Conservation (phyloP, 2,113 vertebrate species). For the Elgaria multicarinata region DNA sequence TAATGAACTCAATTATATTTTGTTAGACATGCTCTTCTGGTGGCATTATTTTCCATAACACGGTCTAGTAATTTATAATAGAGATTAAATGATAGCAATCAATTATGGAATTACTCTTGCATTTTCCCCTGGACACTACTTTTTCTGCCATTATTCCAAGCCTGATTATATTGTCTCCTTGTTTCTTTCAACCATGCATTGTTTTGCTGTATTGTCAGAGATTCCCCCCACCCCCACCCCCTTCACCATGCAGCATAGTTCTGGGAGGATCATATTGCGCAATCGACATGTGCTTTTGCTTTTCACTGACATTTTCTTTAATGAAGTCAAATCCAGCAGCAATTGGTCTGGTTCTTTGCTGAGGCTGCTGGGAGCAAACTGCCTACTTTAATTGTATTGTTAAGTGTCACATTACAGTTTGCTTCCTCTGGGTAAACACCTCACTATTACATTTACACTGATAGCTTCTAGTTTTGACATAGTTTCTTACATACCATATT, state of each 20-base stretch:
- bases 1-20: conserved; percentile 62
- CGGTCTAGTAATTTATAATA: conserved; percentile 62
- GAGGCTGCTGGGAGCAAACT: not conserved
- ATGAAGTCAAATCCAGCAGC: not conserved
- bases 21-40: conserved; percentile 65
- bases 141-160: conserved; percentile 47
- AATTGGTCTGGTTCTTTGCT: not conserved
- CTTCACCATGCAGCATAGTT: not conserved
- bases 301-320: not conserved
- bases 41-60: conserved; percentile 56
- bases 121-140: conserved; percentile 35
- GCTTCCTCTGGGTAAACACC: not conserved
- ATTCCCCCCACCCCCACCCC: too few species aligned
- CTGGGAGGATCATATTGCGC: not conserved
- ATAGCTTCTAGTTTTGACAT: not conserved
- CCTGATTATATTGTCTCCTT: not conserved
- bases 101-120: conserved; percentile 52
- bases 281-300: not conserved
- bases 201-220: not conserved
- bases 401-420: not conserved
- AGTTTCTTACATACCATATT: not conserved
- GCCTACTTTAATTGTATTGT: not conserved
- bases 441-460: not conserved
- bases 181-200: not conserved
- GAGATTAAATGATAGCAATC: conserved; percentile 54